phyloP scores from a whole-genome alignment of 2,797 vertebrate genomes.

The Microcaecilia unicolor region DNA sequence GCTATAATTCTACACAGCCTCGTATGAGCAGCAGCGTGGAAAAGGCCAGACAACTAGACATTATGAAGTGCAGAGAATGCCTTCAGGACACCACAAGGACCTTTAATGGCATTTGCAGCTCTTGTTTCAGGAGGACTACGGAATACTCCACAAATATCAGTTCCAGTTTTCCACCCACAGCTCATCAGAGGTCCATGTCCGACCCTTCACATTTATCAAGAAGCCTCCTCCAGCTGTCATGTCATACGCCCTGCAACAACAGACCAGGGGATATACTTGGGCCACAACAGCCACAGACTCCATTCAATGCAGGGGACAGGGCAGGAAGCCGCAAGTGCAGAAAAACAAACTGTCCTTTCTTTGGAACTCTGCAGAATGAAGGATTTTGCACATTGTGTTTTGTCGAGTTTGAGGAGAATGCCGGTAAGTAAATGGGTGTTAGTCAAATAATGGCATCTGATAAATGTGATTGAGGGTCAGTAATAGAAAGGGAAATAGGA shows the following conservation, averaged over 20 bases:
- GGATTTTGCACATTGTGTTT: constrained; percentile 97
- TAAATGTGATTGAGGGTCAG: too few species aligned
- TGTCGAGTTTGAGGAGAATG: constrained; percentile 90
- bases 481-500: too few species aligned
- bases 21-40: constrained; percentile 16
- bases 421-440: too few species aligned
- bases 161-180: constrained; percentile 48
- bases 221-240: constrained; percentile 61
- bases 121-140: constrained; percentile 87
- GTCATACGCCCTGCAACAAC: constrained; percentile 23
- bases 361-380: constrained; percentile 83
- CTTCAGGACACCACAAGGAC: constrained; percentile 75
- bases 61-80: constrained; percentile 72
- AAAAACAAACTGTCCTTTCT: constrained; percentile 83
- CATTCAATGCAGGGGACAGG: constrained; percentile 33
- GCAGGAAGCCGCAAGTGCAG: constrained; percentile 62
- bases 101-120: constrained; percentile 86
- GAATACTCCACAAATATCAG: constrained; percentile 48
- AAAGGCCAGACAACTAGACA: constrained; percentile 16
- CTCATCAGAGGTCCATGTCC: constrained; percentile 56
- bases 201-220: constrained; percentile 52
- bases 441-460: too few species aligned
- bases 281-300: constrained; percentile 1
- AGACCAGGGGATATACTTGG: fast-evolving
- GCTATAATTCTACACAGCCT: constrained; percentile 71